phyloP scores from a whole-genome alignment of 2,888 invertebrate species.

The Polylopha cassiicola region DNA sequence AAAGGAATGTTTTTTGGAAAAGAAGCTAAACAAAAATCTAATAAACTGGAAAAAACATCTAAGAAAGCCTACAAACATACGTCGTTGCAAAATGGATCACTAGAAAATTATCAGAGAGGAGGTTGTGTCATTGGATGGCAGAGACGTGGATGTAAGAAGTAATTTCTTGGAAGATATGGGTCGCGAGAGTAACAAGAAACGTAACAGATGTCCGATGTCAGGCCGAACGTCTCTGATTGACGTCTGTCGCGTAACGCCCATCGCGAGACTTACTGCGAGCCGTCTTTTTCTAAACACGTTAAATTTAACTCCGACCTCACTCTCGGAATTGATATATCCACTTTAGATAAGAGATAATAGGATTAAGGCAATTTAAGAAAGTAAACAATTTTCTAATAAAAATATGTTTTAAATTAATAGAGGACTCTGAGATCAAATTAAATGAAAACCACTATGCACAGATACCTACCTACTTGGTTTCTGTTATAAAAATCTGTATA shows the following conservation, averaged over 20 bases:
- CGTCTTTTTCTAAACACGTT: conserved; percentile 24
- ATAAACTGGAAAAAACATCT: too few relatives aligned
- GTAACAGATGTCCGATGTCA: conserved; percentile 53
- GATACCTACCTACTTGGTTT: too few relatives aligned
- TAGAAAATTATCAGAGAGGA: conserved; percentile 40
- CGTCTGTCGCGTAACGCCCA: conserved; percentile 39
- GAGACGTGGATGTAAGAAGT: conserved; percentile 53
- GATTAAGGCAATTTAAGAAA: too few relatives aligned
- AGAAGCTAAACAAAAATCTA: not conserved
- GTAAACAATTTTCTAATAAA: too few relatives aligned
- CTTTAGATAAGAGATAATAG: conserved; percentile 2
- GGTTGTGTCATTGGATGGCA: conserved; percentile 44
- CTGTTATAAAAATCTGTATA: too few relatives aligned
- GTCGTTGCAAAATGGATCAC: conserved; percentile 22
- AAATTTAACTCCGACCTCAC: conserved; percentile 18
- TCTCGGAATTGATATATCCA: conserved; percentile 12
- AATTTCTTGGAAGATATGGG: conserved; percentile 64
- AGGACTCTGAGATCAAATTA: too few relatives aligned
- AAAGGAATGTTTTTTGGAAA: not conserved
- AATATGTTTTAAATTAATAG: too few relatives aligned
- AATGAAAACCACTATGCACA: too few relatives aligned
- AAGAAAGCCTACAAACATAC: conserved; percentile 4
- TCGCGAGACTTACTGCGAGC: conserved; percentile 25
- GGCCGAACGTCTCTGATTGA: conserved; percentile 47
- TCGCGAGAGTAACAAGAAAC: conserved; percentile 59